Evolutionary conservation across 64 coral and sea anemone genomes (phyloP).

Genomic region (Anthopleura sola): DNA sequence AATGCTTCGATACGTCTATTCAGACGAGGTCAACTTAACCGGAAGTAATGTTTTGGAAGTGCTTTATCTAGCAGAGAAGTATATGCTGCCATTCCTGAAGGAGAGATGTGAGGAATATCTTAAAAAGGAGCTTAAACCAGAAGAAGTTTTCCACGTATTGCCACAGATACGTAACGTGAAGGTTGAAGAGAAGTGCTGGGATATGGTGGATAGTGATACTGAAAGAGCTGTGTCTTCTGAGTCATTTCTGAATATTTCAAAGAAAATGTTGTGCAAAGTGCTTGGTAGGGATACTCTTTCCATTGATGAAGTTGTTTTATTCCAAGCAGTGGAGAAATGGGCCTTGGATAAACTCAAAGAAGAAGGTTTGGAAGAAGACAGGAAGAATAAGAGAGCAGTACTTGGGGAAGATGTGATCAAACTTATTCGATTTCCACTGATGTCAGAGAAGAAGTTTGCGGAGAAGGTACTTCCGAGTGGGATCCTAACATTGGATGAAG

Average conservation of each 20-base stretch:
- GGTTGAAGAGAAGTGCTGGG: background rate
- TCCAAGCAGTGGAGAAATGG: conserved; percentile 21
- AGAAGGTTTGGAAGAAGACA: background rate
- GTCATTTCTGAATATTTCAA: background rate
- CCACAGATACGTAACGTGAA: background rate
- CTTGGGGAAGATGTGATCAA: conserved; percentile 9
- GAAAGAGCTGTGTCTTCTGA: conserved; percentile 15
- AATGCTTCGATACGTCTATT: no score
- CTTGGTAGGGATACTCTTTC: background rate
- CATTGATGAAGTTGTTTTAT: conserved; percentile 8
- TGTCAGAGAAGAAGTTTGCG: background rate
- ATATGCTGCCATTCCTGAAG: conserved; percentile 11
- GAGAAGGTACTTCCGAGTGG: background rate
- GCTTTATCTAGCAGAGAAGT: background rate
- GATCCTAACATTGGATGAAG: background rate
- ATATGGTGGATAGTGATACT: background rate
- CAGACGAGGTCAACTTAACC: no score
- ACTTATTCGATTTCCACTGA: conserved; percentile 17
- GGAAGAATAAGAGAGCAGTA: background rate
- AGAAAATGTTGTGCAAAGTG: background rate
- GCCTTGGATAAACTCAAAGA: background rate
- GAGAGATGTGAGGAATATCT: background rate
- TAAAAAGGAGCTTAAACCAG: no score
- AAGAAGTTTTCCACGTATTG: background rate
- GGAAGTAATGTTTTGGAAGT: background rate